Base-by-base conservation (phyloP, 2,797 vertebrate species). In the Scleropages formosus region DNA sequence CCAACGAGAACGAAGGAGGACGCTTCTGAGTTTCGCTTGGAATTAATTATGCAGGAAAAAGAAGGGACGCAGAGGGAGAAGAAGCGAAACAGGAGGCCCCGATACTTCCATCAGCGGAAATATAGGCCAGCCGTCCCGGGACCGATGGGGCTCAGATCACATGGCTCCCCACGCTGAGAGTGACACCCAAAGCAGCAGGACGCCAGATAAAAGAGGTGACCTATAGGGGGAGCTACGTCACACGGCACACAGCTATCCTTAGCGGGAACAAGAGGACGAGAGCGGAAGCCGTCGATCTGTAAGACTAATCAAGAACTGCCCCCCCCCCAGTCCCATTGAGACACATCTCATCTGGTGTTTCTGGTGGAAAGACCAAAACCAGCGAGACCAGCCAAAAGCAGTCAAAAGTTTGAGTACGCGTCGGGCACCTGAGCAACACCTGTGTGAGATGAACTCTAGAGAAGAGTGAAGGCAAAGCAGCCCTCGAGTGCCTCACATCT, bases 41-140 rank as follows among this genome's bases (percentile, higher is more conserved):
- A 12, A 59, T 62, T 73, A 61, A 47, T 73, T 53, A 65, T 53
- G 16, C 22, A 64, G 20, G 61, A 31, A 64, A 51, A 64, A 22
- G 61, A 74, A 22, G n/a, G 64, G 46, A 74, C 24, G 73, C 47
- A 64, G 22, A 65, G 72, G 46, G 16, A 74, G 22, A 18, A 46
- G 51, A 15, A 22, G 22, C 0, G 18, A 10, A 47, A 47, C 51
- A 56, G 20, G 27, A 61, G 58, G 26, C 58, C 58, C 22, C 39
- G 59, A 61, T 63, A 58, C 27, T 46, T 73, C 58, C 59, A 44
- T 24, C 39, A 46, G 26, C 58, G 22, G 39, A 62, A 62, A 71
- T 71, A 20, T 71, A 71, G 68, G 68, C 24, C 68, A 56, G 47
- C 26, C 46, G 72, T 72, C 24, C 15, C 39, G 58, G 72, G 72